These are phyloP conservation scores for Fragum whitleyi DNA, from an alignment of 2,888 invertebrate genomes.

Conservation along the genomic window DNA sequence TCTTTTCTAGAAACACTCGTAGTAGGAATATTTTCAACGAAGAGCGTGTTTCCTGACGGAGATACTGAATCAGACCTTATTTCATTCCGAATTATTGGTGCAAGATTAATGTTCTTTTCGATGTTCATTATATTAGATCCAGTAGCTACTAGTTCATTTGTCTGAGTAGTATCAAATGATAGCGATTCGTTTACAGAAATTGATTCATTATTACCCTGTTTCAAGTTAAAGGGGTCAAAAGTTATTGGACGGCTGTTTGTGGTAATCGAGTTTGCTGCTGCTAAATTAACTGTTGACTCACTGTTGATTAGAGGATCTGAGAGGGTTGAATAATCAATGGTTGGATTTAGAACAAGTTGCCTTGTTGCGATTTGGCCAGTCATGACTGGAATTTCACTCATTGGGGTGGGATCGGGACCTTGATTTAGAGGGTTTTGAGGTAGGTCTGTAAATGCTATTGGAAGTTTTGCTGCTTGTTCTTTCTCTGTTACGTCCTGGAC, in stretches of 20 bases:
- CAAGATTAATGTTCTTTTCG: not conserved
- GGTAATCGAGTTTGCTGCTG: not conserved
- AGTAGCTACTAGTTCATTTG: not conserved
- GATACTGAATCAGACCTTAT: not conserved
- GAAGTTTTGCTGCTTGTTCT: not conserved
- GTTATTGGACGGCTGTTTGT: not conserved
- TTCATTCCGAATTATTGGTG: not conserved
- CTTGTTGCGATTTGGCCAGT: not conserved
- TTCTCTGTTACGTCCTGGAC: not conserved
- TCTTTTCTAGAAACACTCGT: not conserved
- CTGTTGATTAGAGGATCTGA: not conserved
- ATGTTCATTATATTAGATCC: not conserved
- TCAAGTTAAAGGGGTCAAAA: not conserved
- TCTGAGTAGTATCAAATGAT: not conserved
- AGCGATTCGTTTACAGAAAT: not conserved
- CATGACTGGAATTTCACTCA: not conserved
- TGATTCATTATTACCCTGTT: not conserved
- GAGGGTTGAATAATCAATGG: not conserved
- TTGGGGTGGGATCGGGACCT: not conserved
- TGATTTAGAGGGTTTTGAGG: not conserved
- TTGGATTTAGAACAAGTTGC: not conserved
- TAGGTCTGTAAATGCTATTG: not conserved
- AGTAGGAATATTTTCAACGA: not conserved
- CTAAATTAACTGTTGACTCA: not conserved
- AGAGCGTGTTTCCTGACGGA: not conserved